phyloP scores from a whole-genome alignment of 2,888 invertebrate species.

The Epinotia demarniana region DNA sequence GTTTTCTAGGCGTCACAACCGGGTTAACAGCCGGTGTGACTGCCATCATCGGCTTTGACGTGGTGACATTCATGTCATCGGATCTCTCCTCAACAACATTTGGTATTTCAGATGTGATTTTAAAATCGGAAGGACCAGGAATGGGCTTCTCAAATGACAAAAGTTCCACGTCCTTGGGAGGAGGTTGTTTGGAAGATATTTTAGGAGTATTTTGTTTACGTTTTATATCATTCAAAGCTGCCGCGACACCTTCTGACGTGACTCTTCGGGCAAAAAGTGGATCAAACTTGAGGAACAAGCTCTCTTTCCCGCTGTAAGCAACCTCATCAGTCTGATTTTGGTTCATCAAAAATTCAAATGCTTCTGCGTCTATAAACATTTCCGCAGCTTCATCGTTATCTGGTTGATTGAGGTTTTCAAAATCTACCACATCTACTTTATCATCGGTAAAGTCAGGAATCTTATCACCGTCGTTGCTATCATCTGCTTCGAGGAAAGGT shows the following conservation, averaged over 20 bases:
- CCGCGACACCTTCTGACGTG: constrained; percentile 68
- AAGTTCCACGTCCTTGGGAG: constrained; percentile 48
- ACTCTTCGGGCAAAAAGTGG: constrained; percentile 75
- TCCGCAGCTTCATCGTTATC: constrained; percentile 65
- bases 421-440: constrained; percentile 65
- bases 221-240: constrained; percentile 65
- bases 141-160: constrained; percentile 46
- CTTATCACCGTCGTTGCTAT: constrained; percentile 58
- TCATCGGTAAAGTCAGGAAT: constrained; percentile 55
- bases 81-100: constrained; percentile 56
- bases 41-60: constrained; percentile 77
- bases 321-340: constrained; percentile 72
- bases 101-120: constrained; percentile 54
- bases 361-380: constrained; percentile 78
- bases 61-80: constrained; percentile 65
- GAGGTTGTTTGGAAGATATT: constrained; percentile 53
- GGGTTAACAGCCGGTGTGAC: constrained; percentile 77
- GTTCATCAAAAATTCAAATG: constrained; percentile 76
- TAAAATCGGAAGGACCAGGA: constrained; percentile 61
- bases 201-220: constrained; percentile 71
- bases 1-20: constrained; percentile 65
- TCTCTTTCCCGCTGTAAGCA: constrained; percentile 77
- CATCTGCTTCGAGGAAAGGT: constrained; percentile 73
- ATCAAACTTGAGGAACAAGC: constrained; percentile 78
- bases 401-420: constrained; percentile 61